Percentiles rank a stretch among this genome's conserved stretches.
Evolutionary conservation across 2,797 vertebrate genomes (phyloP).

Genomic region (Oryzias dopingdopingensis): DNA sequence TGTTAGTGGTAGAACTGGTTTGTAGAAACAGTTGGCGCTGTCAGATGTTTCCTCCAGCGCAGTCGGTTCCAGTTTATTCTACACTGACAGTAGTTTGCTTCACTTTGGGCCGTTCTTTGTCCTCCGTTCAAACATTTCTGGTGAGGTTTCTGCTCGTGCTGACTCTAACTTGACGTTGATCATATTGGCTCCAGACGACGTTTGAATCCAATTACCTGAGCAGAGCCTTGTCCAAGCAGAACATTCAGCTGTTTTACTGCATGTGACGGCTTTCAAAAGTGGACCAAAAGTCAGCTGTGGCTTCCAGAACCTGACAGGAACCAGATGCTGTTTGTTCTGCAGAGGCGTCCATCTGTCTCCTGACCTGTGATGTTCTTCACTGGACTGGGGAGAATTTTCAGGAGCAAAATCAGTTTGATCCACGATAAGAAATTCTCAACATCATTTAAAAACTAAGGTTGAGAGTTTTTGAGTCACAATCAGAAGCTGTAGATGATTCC

Average conservation of each 20-base stretch:
- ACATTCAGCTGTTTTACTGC: constrained; percentile 4
- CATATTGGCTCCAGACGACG: constrained; percentile 37
- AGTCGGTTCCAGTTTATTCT: too few species aligned
- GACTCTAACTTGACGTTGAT: constrained; percentile 1
- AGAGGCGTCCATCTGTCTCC: constrained; percentile 7
- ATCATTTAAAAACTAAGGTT: constrained; percentile 16
- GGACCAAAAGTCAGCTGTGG: constrained; percentile 26
- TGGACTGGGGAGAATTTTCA: too few species aligned
- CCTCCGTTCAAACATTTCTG: too few species aligned
- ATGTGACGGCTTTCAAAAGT: constrained; percentile 28
- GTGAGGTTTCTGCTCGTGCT: too few species aligned
- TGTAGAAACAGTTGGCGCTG: too few species aligned
- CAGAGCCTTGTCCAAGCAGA: constrained; percentile 32
- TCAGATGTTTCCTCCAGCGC: too few species aligned
- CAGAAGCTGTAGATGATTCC: constrained; percentile 6
- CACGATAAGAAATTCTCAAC: too few species aligned
- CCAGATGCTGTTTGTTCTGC: constrained; percentile 36
- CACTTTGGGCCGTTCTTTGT: too few species aligned
- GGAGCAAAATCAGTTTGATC: too few species aligned
- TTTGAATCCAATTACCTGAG: constrained; percentile 30
- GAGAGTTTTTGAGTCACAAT: neutral
- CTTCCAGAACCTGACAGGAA: constrained; percentile 25
- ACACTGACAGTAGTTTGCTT: too few species aligned
- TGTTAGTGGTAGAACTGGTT: too few species aligned
- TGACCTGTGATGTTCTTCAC: neutral